These are phyloP conservation scores for Paralvinella palmiformis DNA, from an alignment of 1,140 invertebrate genomes.

Conservation along the genomic window DNA sequence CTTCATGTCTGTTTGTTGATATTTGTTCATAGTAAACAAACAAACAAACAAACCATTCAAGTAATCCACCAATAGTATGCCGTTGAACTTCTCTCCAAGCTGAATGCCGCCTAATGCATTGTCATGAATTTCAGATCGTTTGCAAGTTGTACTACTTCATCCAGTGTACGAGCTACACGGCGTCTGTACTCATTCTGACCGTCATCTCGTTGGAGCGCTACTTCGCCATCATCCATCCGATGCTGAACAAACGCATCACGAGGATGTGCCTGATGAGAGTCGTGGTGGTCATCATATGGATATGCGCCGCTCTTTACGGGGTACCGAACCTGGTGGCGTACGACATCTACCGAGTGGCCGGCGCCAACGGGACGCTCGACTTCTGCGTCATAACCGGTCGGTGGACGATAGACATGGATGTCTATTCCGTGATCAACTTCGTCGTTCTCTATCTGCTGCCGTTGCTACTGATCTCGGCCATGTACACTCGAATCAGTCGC, in stretches of 20 bases:
- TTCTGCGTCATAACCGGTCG: constrained; percentile 8
- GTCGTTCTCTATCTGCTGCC: constrained; percentile 67
- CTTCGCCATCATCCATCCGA: constrained; percentile 69
- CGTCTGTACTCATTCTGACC: constrained; percentile 38
- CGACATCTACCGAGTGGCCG: background rate
- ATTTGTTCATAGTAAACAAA: too few relatives aligned
- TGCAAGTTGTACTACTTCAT: constrained; percentile 45
- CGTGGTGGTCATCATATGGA: constrained; percentile 10
- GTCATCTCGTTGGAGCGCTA: constrained; percentile 68
- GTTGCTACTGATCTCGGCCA: constrained; percentile 72
- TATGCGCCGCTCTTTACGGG: constrained; percentile 1
- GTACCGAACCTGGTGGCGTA: constrained; percentile 12
- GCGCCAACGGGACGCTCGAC: background rate
- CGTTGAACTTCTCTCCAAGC: too few relatives aligned
- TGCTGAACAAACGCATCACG: constrained; percentile 50
- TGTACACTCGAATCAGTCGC: constrained; percentile 67
- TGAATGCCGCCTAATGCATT: background rate
- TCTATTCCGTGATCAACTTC: constrained; percentile 29
- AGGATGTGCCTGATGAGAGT: constrained; percentile 10
- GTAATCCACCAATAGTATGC: too few relatives aligned
- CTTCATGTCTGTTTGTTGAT: too few relatives aligned
- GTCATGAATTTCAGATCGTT: constrained; percentile 33
- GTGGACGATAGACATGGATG: constrained; percentile 1
- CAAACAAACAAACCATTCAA: too few relatives aligned
- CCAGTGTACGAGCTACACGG: constrained; percentile 38